Percentiles rank a stretch among this genome's conserved stretches.
Evolutionary conservation across 2,797 vertebrate species (phyloP).

Genomic region (Microchirus variegatus): DNA sequence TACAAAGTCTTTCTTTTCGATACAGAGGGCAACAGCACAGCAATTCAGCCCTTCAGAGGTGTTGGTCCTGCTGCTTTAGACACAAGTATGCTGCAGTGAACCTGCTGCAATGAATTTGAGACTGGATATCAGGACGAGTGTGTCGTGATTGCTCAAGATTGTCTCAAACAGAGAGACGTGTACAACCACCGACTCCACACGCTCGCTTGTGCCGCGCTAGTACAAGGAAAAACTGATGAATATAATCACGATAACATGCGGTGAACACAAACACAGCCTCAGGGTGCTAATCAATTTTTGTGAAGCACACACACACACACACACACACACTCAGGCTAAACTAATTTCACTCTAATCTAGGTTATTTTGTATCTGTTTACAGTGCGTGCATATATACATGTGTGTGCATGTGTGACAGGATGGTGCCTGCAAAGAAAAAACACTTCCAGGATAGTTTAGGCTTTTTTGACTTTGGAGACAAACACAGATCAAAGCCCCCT

Average conservation of each 20-base stretch:
- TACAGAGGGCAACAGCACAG: conserved; percentile 2
- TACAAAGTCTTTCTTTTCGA: background rate
- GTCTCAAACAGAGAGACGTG: background rate
- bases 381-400: conserved; percentile 11
- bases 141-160: conserved; percentile 15
- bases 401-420: background rate
- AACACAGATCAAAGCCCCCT: conserved; percentile 20
- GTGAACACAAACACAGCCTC: conserved; percentile 70
- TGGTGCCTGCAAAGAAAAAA: conserved; percentile 16
- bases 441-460: background rate
- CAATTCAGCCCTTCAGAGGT: background rate
- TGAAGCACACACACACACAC: conserved; percentile 13
- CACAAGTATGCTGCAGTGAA: conserved; percentile 20
- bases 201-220: conserved; percentile 35
- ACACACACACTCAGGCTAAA: conserved; percentile 38
- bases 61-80: conserved; percentile 27
- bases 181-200: background rate
- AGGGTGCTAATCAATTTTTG: conserved; percentile 71
- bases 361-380: background rate
- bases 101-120: conserved; percentile 9
- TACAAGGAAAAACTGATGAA: conserved; percentile 66
- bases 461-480: conserved; percentile 5
- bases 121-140: background rate
- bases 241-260: conserved; percentile 72
- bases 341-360: conserved; percentile 35